phyloP scores from a whole-genome alignment of 2,888 invertebrate genomes.

The Drosophila tripunctata region DNA sequence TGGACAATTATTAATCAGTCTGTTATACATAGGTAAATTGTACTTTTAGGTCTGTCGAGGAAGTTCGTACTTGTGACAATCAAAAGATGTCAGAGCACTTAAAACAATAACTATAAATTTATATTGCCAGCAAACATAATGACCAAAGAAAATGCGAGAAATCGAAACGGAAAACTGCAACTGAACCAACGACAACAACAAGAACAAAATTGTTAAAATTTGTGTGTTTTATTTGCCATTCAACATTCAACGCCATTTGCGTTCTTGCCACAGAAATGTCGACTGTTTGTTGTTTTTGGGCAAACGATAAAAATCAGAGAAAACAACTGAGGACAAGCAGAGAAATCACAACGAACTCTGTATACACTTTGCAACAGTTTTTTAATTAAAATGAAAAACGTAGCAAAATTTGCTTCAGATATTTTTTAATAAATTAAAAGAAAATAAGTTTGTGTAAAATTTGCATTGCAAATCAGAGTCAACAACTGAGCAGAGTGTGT shows the following conservation, averaged over 20 bases:
- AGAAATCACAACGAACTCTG: neutral
- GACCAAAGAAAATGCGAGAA: constrained; percentile 36
- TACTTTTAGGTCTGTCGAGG: constrained; percentile 41
- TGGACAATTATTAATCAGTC: constrained; percentile 49
- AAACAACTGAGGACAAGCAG: constrained; percentile 41
- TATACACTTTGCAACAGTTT: constrained; percentile 25
- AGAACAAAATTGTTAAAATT: constrained; percentile 51
- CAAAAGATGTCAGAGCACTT: constrained; percentile 11
- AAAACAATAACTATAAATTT: constrained; percentile 51
- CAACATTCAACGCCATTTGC: constrained; percentile 77
- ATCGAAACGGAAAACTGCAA: constrained; percentile 11
- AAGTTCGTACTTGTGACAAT: constrained; percentile 62
- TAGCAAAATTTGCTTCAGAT: neutral
- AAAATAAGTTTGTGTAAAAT: neutral
- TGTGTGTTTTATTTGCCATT: constrained; percentile 70
- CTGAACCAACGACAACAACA: constrained; percentile 30
- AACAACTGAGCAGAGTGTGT: constrained; percentile 2
- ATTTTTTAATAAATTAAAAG: neutral
- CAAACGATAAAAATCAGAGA: constrained; percentile 60
- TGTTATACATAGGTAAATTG: constrained; percentile 30
- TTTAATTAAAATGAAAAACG: neutral
- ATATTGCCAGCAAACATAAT: constrained; percentile 48
- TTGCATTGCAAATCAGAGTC: constrained; percentile 18
- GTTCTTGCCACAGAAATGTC: constrained; percentile 64
- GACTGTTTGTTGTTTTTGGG: constrained; percentile 40